These are phyloP conservation scores for Aspidapion aeneum DNA, from an alignment of 2,888 invertebrate genomes.

Conservation along the genomic window DNA sequence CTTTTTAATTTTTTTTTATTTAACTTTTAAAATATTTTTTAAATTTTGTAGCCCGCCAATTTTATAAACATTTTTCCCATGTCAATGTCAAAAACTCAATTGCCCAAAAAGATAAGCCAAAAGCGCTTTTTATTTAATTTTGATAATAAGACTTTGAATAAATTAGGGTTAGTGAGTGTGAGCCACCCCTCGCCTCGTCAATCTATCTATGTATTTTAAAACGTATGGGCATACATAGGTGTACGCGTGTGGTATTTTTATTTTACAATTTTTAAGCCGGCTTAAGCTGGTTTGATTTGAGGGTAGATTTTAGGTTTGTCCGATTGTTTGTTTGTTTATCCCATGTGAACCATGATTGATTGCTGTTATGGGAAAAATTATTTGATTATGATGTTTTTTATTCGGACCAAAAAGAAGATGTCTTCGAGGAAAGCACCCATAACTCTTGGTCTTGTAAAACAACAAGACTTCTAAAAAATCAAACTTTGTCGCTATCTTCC, in stretches of 20 bases:
- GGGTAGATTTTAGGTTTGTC: not conserved
- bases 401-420: no score
- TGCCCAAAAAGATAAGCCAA: conserved; percentile 47
- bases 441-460: no score
- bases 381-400: not conserved
- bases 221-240: no score
- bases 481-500: no score
- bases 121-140: not conserved
- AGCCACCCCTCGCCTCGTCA: not conserved
- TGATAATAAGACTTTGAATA: not conserved
- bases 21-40: no score
- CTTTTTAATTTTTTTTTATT: no score
- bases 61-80: no score
- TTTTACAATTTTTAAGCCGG: conserved; percentile 38
- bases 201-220: not conserved
- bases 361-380: not conserved
- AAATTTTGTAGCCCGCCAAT: no score
- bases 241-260: conserved; percentile 33
- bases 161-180: not conserved
- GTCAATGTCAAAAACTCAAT: conserved; percentile 33
- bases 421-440: no score
- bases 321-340: not conserved
- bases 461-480: no score
- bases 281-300: conserved; percentile 24
- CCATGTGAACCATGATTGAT: not conserved